Evolutionary conservation across 2,888 invertebrate species (phyloP), one percentile per base, ranked within the genome.

Genomic region (Nomada ferruginata): DNA sequence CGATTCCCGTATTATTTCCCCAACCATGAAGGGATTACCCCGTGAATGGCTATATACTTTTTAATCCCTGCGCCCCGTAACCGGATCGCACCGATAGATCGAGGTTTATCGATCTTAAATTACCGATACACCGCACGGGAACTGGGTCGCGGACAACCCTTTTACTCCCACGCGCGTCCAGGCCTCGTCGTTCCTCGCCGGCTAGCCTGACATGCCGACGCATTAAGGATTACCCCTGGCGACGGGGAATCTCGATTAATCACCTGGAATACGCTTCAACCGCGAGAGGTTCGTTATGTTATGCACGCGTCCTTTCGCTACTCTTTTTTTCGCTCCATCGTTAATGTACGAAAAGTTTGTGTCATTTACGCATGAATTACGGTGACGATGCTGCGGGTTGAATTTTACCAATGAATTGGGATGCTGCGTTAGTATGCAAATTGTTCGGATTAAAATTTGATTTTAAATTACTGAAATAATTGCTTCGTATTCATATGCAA

Each of bases 61-160:
- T 93, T 93, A 93, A 93, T 93, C 93, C 91, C 83, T 9, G 86
- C 85, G 83, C 76, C 87, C 84, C 74, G 92, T 92, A 92, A 92
- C 89, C 89, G 86, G 91, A 93, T 91, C 90, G 87, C 87, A 82
- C 69, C 89, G 90, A 92, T 92, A 90, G 89, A 91, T 90, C 86
- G 88, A 82, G 92, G 86, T 91, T 93, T 93, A 93, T 93, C 91
- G 93, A 92, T 93, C 92, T 93, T 93, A 90, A 91, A 91, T 93
- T 93, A 93, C 93, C 91, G 90, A 91, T 91, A 91, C 85, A 84
- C 89, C 79, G 76, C 18, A 42, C 85, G 80, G 87, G 89, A 93
- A 92, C 87, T 93, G 89, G 92, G 92, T 91, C 92, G 91, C 88
- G 71, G 26, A 73, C 75, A 65, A 44, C 63, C 61, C 70, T 52